Percentiles rank a stretch among this genome's conserved stretches.
These are phyloP conservation scores for Patiria miniata DNA, from an alignment of 35 echinoderm and acorn worm species.

Conservation along the genomic window DNA sequence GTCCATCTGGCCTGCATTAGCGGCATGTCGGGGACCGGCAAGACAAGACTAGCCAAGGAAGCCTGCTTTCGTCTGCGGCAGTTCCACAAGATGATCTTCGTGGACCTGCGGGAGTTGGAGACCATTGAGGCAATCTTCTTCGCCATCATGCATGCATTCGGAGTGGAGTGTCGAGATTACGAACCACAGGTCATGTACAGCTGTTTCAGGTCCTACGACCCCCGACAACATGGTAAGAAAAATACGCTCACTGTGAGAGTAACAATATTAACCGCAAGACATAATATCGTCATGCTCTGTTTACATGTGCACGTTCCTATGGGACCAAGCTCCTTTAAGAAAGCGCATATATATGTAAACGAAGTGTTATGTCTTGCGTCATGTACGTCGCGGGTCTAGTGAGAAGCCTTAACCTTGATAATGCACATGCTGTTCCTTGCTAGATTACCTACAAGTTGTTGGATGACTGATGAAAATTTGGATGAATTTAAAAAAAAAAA, in stretches of 20 bases:
- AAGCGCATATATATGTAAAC: too few species aligned
- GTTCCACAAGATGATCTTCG: constrained; percentile 68
- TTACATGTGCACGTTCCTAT: too few species aligned
- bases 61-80: constrained; percentile 59
- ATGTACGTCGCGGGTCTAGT: too few species aligned
- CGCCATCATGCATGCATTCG: constrained; percentile 73
- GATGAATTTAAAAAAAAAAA: too few species aligned
- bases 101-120: constrained; percentile 76
- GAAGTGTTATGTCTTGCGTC: too few species aligned
- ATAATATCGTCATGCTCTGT: too few species aligned
- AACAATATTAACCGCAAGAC: too few species aligned
- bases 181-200: constrained; percentile 63
- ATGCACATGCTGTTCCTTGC: too few species aligned
- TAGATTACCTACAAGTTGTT: too few species aligned
- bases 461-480: too few species aligned
- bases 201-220: constrained; percentile 47
- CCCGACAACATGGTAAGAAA: constrained; percentile 57
- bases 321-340: too few species aligned
- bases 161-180: constrained; percentile 49
- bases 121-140: constrained; percentile 76
- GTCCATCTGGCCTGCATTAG: constrained; percentile 79
- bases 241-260: not conserved
- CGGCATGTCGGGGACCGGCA: constrained; percentile 88
- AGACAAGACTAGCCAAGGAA: constrained; percentile 91
- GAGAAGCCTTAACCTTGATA: too few species aligned